phyloP scores from a whole-genome alignment of 2,888 invertebrate species.

The Melanargia galathea region DNA sequence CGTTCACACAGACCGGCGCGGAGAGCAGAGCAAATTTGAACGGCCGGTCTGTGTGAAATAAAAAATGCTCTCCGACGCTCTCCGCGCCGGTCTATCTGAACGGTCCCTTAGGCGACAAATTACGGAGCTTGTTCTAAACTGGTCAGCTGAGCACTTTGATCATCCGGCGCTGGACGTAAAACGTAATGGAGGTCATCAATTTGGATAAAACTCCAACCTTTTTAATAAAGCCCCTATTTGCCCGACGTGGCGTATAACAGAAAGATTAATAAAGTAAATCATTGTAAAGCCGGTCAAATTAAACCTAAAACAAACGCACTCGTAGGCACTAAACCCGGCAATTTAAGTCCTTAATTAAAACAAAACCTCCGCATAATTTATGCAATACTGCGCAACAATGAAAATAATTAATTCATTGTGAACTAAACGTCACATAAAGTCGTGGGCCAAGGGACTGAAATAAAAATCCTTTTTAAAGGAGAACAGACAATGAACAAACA shows the following conservation, averaged over 20 bases:
- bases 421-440: conserved; percentile 80
- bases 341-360: conserved; percentile 61
- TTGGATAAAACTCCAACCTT: conserved; percentile 41
- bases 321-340: conserved; percentile 28
- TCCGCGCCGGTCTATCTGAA: too few relatives aligned
- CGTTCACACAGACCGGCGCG: too few relatives aligned
- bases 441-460: conserved; percentile 67
- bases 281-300: conserved; percentile 43
- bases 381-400: conserved; percentile 70
- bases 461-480: conserved; percentile 73
- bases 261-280: conserved; percentile 43
- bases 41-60: too few relatives aligned
- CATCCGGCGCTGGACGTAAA: conserved; percentile 39
- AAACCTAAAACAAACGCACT: conserved; percentile 41
- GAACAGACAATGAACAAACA: conserved; percentile 79
- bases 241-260: conserved; percentile 38
- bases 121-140: conserved; percentile 38
- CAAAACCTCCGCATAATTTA: conserved; percentile 69
- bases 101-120: conserved; percentile 40
- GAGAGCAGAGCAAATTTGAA: too few relatives aligned
- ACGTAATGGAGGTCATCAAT: conserved; percentile 41
- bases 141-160: conserved; percentile 38
- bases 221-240: conserved; percentile 43
- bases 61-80: too few relatives aligned
- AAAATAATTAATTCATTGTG: conserved; percentile 77